A percentile compares a stretch with the other conserved stretches of the same genome.
These are phyloP conservation scores for Reinhardtius hippoglossoides DNA, from an alignment of 2,113 vertebrate genomes.

Conservation along the genomic window DNA sequence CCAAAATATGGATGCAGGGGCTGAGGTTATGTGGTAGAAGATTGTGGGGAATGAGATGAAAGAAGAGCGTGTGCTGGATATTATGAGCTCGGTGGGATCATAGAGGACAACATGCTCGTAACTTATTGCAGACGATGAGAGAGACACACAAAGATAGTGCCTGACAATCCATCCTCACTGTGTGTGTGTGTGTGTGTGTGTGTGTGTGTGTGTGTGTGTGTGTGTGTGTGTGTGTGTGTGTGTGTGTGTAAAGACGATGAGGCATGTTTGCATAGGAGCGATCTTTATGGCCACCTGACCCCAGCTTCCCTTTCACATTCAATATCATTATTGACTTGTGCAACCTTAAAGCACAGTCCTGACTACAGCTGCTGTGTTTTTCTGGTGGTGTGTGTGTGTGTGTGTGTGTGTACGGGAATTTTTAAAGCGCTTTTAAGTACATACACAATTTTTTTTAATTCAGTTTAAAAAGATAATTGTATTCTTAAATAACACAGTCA, in stretches of 20 bases:
- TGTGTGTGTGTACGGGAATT: not conserved
- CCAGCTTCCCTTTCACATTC: constrained; percentile 64
- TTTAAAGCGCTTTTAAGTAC: not conserved
- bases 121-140: constrained; percentile 25
- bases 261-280: constrained; percentile 61
- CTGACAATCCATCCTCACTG: constrained; percentile 28
- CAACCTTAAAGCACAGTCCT: constrained; percentile 51
- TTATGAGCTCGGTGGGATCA: constrained; percentile 50
- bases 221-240: constrained; percentile 31
- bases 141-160: constrained; percentile 38
- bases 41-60: constrained; percentile 9
- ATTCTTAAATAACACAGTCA: no score
- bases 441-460: not conserved
- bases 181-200: constrained; percentile 22
- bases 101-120: constrained; percentile 21
- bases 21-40: constrained; percentile 14
- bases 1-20: constrained; percentile 36
- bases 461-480: not conserved
- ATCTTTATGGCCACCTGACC: constrained; percentile 69
- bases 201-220: constrained; percentile 25
- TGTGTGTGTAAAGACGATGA: constrained; percentile 44
- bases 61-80: constrained; percentile 16
- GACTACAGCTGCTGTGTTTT: constrained; percentile 1
- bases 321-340: constrained; percentile 66
- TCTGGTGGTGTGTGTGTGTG: not conserved